These are phyloP conservation scores for Diaperis boleti DNA, from an alignment of 2,888 invertebrate genomes.

Conservation along the genomic window DNA sequence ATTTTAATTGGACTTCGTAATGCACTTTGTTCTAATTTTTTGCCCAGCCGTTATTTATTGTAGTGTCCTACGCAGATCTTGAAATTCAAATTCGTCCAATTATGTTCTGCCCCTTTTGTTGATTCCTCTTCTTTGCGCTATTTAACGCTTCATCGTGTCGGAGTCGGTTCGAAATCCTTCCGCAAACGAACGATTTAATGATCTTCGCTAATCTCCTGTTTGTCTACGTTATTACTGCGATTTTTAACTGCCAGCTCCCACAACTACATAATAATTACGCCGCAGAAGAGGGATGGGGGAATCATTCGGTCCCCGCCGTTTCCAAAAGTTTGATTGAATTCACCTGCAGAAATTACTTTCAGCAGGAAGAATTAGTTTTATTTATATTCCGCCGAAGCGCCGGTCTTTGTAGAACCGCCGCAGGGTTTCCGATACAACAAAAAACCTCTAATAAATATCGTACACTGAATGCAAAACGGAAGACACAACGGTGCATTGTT, in stretches of 20 bases:
- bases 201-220: conserved; percentile 13
- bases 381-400: conserved; percentile 11
- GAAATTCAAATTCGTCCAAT: conserved; percentile 26
- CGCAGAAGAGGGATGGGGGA: conserved; percentile 3
- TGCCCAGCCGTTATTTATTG: too few species aligned
- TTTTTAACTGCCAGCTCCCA: conserved; percentile 4
- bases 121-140: conserved; percentile 14
- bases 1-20: too few species aligned
- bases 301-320: conserved; percentile 4
- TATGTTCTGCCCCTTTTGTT: conserved; percentile 25
- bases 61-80: too few species aligned
- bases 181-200: conserved; percentile 16
- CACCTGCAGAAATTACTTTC: conserved; percentile 18
- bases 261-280: conserved; percentile 7
- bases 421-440: conserved; percentile 30
- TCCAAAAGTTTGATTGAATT: conserved; percentile 30
- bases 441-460: conserved; percentile 32
- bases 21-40: too few species aligned
- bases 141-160: conserved; percentile 18
- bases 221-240: conserved; percentile 8
- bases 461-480: conserved; percentile 24
- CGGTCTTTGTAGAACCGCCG: conserved; percentile 16
- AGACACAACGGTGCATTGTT: conserved; percentile 21
- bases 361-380: conserved; percentile 6
- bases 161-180: conserved; percentile 4